Percentiles rank a stretch among this genome's conserved stretches.
These are phyloP conservation scores for Cyprinodon tularosa DNA, from an alignment of 2,113 vertebrate species.

Conservation along the genomic window DNA sequence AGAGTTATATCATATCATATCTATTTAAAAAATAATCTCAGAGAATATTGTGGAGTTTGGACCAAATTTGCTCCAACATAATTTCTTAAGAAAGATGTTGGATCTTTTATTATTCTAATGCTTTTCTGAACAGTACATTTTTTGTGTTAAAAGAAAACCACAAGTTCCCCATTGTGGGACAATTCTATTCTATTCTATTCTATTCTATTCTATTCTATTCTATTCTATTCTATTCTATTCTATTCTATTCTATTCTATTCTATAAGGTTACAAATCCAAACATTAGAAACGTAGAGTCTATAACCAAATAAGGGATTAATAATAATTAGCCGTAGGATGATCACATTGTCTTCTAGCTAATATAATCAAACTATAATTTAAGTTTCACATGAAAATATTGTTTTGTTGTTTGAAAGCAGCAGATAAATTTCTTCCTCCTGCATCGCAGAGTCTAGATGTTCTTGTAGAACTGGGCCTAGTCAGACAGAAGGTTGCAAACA, in stretches of 20 bases:
- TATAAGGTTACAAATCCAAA: too few species aligned
- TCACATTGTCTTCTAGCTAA: neutral
- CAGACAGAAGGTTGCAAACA: neutral
- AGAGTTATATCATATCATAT: too few species aligned
- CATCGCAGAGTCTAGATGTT: neutral
- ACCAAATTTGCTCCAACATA: neutral
- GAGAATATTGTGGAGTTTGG: neutral
- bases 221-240: too few species aligned
- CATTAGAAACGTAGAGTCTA: too few species aligned
- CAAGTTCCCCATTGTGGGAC: too few species aligned
- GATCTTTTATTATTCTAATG: neutral
- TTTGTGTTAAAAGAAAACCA: neutral
- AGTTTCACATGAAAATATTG: neutral
- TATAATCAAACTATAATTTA: neutral
- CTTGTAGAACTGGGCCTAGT: neutral
- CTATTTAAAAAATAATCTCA: neutral
- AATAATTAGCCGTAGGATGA: too few species aligned
- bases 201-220: too few species aligned
- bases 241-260: too few species aligned
- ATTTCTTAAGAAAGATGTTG: too few species aligned
- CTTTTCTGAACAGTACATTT: neutral
- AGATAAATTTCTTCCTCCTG: slow-evolving; percentile 1
- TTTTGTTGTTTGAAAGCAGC: neutral
- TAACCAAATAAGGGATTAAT: too few species aligned
- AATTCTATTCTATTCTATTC: too few species aligned